These are phyloP conservation scores for Hyles lineata DNA, from an alignment of 2,888 invertebrate species.

Conservation along the genomic window DNA sequence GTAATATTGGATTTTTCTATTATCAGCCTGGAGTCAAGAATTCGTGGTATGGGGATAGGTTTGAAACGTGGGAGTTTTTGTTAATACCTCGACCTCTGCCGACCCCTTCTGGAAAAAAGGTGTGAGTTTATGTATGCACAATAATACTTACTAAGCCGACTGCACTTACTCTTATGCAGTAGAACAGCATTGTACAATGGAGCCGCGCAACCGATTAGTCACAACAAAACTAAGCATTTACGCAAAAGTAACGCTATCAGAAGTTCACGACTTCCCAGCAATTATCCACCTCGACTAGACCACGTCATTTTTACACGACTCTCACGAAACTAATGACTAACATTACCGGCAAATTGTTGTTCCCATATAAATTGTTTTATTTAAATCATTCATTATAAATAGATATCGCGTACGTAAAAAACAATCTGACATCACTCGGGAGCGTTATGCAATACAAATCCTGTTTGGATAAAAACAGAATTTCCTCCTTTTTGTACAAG, in stretches of 20 bases:
- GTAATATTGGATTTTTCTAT: too few species aligned
- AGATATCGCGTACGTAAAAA: conserved; percentile 28
- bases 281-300: conserved; percentile 62
- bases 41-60: too few species aligned
- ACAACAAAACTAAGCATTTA: conserved; percentile 69
- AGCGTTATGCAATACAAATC: conserved; percentile 28
- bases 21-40: too few species aligned
- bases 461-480: conserved; percentile 20
- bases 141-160: too few species aligned
- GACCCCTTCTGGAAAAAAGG: too few species aligned
- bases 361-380: conserved; percentile 29
- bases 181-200: conserved; percentile 45
- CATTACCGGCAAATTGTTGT: conserved; percentile 29
- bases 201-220: conserved; percentile 70
- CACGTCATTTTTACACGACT: conserved; percentile 61
- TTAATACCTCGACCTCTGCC: too few species aligned
- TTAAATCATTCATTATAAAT: conserved; percentile 29
- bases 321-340: conserved; percentile 69
- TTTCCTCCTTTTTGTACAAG: conserved; percentile 12
- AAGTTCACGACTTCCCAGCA: conserved; percentile 68
- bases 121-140: too few species aligned
- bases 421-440: conserved; percentile 26
- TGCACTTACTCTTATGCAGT: not conserved
- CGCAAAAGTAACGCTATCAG: conserved; percentile 66
- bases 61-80: too few species aligned